Conservation (phyloP, 2,113 vertebrate species). For the Astatoreochromis straeleni region DNA sequence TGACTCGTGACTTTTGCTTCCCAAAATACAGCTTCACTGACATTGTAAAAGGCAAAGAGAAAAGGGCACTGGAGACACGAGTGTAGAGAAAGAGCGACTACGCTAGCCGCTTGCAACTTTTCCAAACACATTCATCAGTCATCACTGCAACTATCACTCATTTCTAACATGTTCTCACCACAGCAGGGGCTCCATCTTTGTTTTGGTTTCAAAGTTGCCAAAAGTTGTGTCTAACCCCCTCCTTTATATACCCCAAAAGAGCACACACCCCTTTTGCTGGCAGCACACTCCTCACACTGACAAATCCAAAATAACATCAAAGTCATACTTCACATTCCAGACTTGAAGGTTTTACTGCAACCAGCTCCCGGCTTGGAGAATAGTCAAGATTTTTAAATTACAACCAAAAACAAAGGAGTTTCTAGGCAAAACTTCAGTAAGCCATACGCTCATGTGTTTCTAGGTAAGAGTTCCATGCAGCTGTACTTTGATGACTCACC, state of each 20-base stretch:
- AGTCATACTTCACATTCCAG: slow-evolving; percentile 44
- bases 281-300: slow-evolving; percentile 3
- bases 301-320: slow-evolving; percentile 59
- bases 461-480: background rate
- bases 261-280: slow-evolving; percentile 19
- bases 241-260: background rate
- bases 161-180: background rate
- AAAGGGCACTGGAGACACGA: background rate
- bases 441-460: background rate
- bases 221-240: slow-evolving; percentile 1
- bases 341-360: slow-evolving; percentile 20
- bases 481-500: slow-evolving; percentile 45
- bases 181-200: slow-evolving; percentile 12
- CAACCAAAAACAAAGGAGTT: background rate
- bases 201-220: slow-evolving; percentile 41
- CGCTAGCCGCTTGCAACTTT: background rate
- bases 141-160: background rate
- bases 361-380: slow-evolving; percentile 4
- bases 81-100: background rate
- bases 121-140: background rate
- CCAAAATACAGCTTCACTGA: slow-evolving; percentile 31
- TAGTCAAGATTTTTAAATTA: slow-evolving; percentile 4
- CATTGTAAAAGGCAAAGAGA: background rate
- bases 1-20: slow-evolving; percentile 46
- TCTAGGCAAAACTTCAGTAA: background rate